phyloP scores from a whole-genome alignment of 2,797 vertebrate genomes.

The Tauraco hartlaubi region DNA sequence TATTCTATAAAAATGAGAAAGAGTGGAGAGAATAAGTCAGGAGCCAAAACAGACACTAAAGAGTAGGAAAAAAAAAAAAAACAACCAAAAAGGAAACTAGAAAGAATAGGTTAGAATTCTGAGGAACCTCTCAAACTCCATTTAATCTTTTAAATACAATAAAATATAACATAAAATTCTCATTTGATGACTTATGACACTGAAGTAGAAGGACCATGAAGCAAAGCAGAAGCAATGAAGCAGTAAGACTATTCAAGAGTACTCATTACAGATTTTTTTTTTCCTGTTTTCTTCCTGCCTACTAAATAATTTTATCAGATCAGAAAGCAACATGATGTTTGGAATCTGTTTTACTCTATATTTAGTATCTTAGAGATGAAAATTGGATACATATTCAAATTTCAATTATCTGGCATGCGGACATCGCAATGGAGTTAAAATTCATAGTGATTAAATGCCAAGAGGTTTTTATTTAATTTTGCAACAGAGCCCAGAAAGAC shows the following conservation, averaged over 20 bases:
- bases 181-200: neutral
- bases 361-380: neutral
- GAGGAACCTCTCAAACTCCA: neutral
- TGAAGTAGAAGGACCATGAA: neutral
- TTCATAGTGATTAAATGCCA: neutral
- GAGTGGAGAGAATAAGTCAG: neutral
- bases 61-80: rapidly evolving
- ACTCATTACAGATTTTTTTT: neutral
- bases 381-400: neutral
- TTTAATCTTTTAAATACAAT: neutral
- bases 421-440: neutral
- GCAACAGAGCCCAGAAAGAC: neutral
- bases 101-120: neutral
- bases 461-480: neutral
- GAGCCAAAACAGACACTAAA: neutral
- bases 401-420: neutral
- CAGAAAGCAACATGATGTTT: neutral
- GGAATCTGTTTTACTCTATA: neutral
- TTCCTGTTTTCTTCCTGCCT: neutral
- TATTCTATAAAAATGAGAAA: neutral
- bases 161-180: neutral
- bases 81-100: rapidly evolving
- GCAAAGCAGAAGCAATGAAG: neutral
- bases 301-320: neutral
- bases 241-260: neutral